These are phyloP conservation scores for Pogonocichla stellata DNA, from an alignment of 2,113 vertebrate species.

Conservation along the genomic window DNA sequence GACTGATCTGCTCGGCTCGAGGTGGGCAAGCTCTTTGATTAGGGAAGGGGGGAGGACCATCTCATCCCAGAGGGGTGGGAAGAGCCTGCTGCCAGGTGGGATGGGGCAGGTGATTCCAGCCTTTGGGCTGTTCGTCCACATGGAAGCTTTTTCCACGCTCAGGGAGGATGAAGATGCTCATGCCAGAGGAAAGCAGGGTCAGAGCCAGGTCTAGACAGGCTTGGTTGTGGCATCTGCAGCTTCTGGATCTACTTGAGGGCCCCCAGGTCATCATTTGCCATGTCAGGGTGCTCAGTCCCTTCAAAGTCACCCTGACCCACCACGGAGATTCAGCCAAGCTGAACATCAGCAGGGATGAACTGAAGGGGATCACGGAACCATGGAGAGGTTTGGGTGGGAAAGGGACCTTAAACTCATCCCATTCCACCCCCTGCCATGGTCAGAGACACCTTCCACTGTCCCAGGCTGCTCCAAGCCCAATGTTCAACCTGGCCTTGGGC, in stretches of 20 bases:
- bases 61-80: fast-evolving
- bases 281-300: neutral
- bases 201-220: neutral
- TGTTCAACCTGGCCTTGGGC: fast-evolving
- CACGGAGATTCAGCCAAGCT: neutral
- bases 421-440: fast-evolving
- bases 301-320: neutral
- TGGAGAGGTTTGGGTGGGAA: neutral
- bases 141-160: neutral
- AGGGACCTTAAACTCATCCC: neutral
- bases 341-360: neutral
- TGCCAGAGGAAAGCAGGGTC: neutral
- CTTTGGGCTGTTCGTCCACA: neutral
- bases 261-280: fast-evolving
- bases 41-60: neutral
- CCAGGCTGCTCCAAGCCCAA: neutral
- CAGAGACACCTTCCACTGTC: fast-evolving
- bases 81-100: neutral
- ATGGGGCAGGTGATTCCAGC: neutral
- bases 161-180: neutral
- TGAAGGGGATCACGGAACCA: neutral
- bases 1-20: neutral
- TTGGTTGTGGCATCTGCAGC: neutral
- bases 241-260: neutral
- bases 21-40: neutral